These are phyloP conservation scores for Plestiodon gilberti DNA, from an alignment of 2,113 vertebrate species.

Conservation along the genomic window DNA sequence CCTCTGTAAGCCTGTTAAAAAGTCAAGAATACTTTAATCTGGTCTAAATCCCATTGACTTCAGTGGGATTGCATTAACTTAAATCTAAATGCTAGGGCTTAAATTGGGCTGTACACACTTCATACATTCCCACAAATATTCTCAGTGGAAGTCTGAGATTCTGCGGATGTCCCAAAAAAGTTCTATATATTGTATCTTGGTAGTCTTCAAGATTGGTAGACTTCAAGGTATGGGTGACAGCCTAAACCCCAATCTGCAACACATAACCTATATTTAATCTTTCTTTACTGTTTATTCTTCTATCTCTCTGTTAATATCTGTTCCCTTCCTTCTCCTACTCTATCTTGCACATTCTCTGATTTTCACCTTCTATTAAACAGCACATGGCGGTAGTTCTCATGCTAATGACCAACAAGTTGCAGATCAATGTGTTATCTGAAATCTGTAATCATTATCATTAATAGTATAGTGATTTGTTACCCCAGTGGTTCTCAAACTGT, in stretches of 20 bases:
- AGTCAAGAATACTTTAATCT: slow-evolving; percentile 38
- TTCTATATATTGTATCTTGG: not conserved
- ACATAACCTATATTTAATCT: not conserved
- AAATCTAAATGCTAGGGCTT: not conserved
- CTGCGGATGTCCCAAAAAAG: not conserved
- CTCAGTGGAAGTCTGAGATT: not conserved
- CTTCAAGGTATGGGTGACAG: not conserved
- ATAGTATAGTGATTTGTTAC: not conserved
- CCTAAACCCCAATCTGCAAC: not conserved
- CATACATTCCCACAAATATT: slow-evolving; percentile 1
- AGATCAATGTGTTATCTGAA: not conserved
- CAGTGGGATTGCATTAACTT: not conserved
- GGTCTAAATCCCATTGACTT: not conserved
- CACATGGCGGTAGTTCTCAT: not conserved
- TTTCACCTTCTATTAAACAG: not conserved
- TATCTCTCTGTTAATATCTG: not conserved
- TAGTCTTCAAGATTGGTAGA: not conserved
- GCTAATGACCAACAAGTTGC: not conserved
- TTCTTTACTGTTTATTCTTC: not conserved
- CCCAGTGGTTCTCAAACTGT: no score
- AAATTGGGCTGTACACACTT: not conserved
- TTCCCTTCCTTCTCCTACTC: not conserved
- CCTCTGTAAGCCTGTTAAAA: slow-evolving; percentile 31
- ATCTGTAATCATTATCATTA: not conserved
- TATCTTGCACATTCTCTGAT: not conserved